Conservation (phyloP, 2,113 vertebrate species). For the Antechinus flavipes region DNA sequence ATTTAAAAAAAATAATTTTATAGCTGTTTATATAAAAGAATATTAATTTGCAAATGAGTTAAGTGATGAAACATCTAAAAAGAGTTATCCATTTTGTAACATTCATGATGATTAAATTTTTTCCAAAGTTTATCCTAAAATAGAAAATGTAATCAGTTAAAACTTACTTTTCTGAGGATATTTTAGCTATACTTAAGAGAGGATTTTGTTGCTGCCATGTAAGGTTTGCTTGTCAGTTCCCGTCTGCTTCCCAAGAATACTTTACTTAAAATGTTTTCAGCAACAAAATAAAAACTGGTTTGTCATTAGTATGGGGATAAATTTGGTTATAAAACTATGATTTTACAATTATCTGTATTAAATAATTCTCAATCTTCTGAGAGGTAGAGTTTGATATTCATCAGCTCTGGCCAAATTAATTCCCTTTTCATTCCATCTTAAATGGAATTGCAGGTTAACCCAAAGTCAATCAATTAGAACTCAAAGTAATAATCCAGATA, state of each 20-base stretch:
- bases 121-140: constrained; percentile 46
- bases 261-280: constrained; percentile 62
- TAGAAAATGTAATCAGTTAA: constrained; percentile 45
- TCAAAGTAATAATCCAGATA: not conserved
- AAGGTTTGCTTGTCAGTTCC: constrained; percentile 62
- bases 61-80: not conserved
- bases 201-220: constrained; percentile 55
- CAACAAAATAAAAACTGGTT: constrained; percentile 54
- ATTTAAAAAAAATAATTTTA: not conserved
- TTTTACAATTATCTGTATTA: not conserved
- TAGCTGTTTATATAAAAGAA: not conserved
- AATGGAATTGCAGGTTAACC: not conserved
- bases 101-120: constrained; percentile 39
- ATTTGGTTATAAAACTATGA: not conserved
- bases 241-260: constrained; percentile 52
- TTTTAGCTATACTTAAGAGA: constrained; percentile 68
- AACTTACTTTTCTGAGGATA: constrained; percentile 71
- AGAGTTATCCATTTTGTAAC: not conserved
- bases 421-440: not conserved
- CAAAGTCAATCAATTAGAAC: constrained; percentile 14
- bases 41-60: not conserved
- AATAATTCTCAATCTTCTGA: not conserved
- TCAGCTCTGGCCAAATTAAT: not conserved
- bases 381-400: not conserved
- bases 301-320: constrained; percentile 40